Evolutionary conservation across 2,888 invertebrate species (phyloP).

Genomic region (Myopa testacea): DNA sequence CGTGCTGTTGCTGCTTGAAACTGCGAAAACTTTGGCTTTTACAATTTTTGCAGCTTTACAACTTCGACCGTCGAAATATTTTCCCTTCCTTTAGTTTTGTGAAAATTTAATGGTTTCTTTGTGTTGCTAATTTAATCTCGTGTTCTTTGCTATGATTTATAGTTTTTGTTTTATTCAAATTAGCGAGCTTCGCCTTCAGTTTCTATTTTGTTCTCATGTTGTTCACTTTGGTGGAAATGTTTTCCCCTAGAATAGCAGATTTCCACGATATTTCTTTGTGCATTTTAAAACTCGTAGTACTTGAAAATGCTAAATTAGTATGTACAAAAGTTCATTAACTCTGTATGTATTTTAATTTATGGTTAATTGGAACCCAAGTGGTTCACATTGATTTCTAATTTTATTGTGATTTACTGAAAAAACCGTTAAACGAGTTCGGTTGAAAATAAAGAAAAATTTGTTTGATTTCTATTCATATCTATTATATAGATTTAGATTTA

Average conservation of each 20-base stretch:
- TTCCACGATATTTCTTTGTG: constrained; percentile 8
- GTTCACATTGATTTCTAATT: too few relatives aligned
- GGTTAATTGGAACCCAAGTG: background rate
- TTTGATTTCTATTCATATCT: too few relatives aligned
- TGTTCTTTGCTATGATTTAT: background rate
- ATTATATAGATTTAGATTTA: too few relatives aligned
- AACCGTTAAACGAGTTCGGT: too few relatives aligned
- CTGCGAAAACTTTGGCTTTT: background rate
- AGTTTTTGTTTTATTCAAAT: constrained; percentile 1
- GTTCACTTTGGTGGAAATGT: background rate
- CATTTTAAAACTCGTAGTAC: background rate
- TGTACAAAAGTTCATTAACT: background rate
- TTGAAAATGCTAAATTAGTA: background rate
- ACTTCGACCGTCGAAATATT: background rate
- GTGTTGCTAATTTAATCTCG: background rate
- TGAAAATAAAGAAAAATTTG: too few relatives aligned
- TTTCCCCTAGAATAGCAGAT: background rate
- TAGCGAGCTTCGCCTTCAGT: background rate
- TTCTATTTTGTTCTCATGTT: background rate
- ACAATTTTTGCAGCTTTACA: background rate
- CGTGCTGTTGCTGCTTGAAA: background rate
- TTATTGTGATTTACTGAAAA: too few relatives aligned
- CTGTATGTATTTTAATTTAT: background rate
- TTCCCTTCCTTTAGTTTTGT: background rate
- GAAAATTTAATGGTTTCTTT: background rate